Evolutionary conservation across 2,797 vertebrate genomes (phyloP), one percentile per base, ranked within the genome.

Genomic region (Chrosomus eos): DNA sequence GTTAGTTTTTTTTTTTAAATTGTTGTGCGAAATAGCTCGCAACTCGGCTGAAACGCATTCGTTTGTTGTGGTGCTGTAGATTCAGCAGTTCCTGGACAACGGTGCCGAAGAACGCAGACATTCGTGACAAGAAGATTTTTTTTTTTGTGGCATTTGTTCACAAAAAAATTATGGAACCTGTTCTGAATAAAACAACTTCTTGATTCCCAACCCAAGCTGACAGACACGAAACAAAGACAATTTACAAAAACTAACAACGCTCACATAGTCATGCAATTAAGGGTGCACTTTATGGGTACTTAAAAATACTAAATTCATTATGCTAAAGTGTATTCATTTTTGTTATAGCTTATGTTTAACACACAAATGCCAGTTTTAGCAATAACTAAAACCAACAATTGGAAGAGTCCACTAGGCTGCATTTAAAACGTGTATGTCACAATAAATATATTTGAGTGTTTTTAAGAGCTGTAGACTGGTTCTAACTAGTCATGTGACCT

Each of bases 361-460:
- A 80, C 14, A 33, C 36, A 58, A 21, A 73, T 64, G 70, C 70
- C 73, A 73, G 45, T 73, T 72, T 74, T 74, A 74, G 55, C 81
- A 36, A n/a, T 60, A 28, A 26, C 5, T n/a, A 7, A 72, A 75
- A 36, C 73, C 73, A 36, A 75, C 21, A 28, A 1, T n/a, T 19
- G 3, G 16, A 70, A 80, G 1, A 16, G 18, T 53, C 7, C 53
- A 26, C 33, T 33, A 23, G 19, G 21, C 48, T 21, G 26, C 26
- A 26, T 40, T 60, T 23, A n/a, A 76, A 75, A 55, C 23, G 7
- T 4, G 51, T 51, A 45, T 21, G 38, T 28, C 33, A 5, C 16
- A 53, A 11, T 33, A 36, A 23, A 40, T 77, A 28, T 38, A 55
- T 74, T 75, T 80, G 4, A 7, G 23, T 67, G 9, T 18, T 51